phyloP scores from a whole-genome alignment of 2,113 vertebrate species.

The Periophthalmodon schlosseri region DNA sequence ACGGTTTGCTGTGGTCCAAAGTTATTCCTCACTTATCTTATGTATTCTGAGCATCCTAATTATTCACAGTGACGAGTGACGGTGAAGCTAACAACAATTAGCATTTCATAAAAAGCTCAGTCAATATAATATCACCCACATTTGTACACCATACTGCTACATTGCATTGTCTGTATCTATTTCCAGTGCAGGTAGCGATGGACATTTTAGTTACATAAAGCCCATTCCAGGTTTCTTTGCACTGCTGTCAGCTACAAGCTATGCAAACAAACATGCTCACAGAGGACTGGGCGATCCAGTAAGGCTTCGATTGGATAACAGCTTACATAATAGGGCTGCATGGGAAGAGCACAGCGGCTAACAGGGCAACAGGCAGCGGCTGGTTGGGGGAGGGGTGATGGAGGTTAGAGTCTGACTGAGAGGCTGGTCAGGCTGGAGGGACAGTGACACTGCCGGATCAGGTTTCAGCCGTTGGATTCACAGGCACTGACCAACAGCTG shows the following conservation, averaged over 20 bases:
- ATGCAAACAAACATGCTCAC: slow-evolving; percentile 68
- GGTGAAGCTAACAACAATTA: too few species aligned
- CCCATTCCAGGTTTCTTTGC: slow-evolving; percentile 65
- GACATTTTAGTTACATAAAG: slow-evolving; percentile 62
- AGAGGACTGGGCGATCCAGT: slow-evolving; percentile 61
- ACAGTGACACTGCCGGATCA: slow-evolving; percentile 28
- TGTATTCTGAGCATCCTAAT: too few species aligned
- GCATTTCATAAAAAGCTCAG: slow-evolving; percentile 11
- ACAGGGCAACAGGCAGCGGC: slow-evolving; percentile 60
- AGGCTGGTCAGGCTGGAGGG: slow-evolving; percentile 27
- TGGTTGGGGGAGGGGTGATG: slow-evolving; percentile 16
- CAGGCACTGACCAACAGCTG: neutral
- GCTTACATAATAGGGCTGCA: slow-evolving; percentile 74
- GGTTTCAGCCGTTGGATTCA: slow-evolving; percentile 22
- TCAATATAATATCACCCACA: slow-evolving; percentile 29
- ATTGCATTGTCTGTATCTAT: slow-evolving; percentile 22
- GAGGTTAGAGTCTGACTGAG: slow-evolving; percentile 49
- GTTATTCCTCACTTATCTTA: too few species aligned
- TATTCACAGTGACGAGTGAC: neutral
- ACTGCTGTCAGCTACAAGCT: slow-evolving; percentile 58
- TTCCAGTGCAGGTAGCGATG: slow-evolving; percentile 35
- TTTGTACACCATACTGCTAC: slow-evolving; percentile 28
- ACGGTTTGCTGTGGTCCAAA: too few species aligned
- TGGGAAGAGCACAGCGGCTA: slow-evolving; percentile 59
- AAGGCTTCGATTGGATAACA: slow-evolving; percentile 74